Evolutionary conservation across 2,888 invertebrate species (phyloP), one percentile per base, ranked within the genome.

Genomic region (Epinotia demarniana): DNA sequence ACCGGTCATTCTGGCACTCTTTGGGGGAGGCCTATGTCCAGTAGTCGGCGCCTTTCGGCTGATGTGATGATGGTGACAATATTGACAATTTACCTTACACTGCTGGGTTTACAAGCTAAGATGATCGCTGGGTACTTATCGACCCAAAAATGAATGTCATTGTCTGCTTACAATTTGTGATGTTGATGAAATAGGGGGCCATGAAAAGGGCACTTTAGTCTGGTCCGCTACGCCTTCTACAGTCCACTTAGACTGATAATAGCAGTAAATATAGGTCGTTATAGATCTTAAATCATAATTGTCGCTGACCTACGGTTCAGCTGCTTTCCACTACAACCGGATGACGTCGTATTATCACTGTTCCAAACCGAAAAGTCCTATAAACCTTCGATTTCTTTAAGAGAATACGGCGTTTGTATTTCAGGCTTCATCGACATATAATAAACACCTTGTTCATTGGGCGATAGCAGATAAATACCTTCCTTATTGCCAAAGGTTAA

Each of bases 201-300:
- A 46, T 46, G 8, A 46, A 46, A 46, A 12, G 12, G 3, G 46
- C 43, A 9, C 12, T 53, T 53, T n/a, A n/a, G 55, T n/a, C n/a
- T 16, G 6, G n/a, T 13, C 55, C 18, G 18, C n/a, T n/a, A n/a
- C 1, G 55, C 5, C 55, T 55, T 46, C 46, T 13, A 43, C 11
- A 13, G 46, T 0, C 46, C 33, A 62, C 60, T 61, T 61, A 61
- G 61, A 8, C 33, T n/a, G 61, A n/a, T 33, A 23, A 16, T 43
- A 63, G 13, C 46, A 16, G 16, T 49, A 19, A 11, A 23, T 58
- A 69, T 23, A 60, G 58, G 43, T 16, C 58, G 58, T 46, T 69
- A 58, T 46, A 73, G 58, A 68, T 68, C 53, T 55, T 53, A 66
- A 74, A 70, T 69, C 69, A 64, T 64, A 75, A 75, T 75, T 70